Evolutionary conservation across 2,797 vertebrate genomes (phyloP).

Genomic region (Pangasius krempfi): DNA sequence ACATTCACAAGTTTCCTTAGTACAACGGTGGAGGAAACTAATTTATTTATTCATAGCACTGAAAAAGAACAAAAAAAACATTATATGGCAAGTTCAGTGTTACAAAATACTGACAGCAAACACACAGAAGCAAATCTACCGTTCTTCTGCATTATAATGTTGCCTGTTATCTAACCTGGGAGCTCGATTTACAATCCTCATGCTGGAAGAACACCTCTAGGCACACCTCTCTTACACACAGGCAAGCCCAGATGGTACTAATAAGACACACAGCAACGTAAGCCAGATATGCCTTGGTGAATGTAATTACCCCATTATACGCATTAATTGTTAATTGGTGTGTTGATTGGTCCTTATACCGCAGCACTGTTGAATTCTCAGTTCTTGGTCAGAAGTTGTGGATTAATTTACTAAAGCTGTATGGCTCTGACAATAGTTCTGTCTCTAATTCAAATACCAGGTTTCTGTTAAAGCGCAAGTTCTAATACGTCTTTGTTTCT

Average conservation of each 20-base stretch:
- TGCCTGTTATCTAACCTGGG: too few species aligned
- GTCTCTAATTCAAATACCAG: too few species aligned
- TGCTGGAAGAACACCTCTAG: too few species aligned
- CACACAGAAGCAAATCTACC: neutral
- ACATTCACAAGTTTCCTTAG: neutral
- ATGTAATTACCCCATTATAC: constrained; percentile 3
- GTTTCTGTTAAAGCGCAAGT: neutral
- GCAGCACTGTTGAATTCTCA: neutral
- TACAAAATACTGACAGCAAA: neutral
- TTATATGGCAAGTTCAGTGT: neutral
- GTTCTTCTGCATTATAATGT: neutral
- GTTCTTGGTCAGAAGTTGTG: neutral
- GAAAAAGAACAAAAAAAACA: neutral
- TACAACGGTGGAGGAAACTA: neutral
- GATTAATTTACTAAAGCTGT: neutral
- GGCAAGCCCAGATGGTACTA: neutral
- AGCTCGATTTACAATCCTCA: too few species aligned
- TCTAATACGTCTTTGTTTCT: neutral
- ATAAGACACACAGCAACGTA: neutral
- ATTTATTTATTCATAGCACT: neutral
- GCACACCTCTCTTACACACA: neutral
- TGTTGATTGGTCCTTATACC: neutral
- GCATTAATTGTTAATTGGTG: neutral
- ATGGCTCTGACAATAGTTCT: neutral
- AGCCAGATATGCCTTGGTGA: constrained; percentile 1